Percentiles rank a stretch among this genome's conserved stretches.
Conservation (phyloP, 2,888 invertebrate genomes). For the Scaptomyza reducta region DNA sequence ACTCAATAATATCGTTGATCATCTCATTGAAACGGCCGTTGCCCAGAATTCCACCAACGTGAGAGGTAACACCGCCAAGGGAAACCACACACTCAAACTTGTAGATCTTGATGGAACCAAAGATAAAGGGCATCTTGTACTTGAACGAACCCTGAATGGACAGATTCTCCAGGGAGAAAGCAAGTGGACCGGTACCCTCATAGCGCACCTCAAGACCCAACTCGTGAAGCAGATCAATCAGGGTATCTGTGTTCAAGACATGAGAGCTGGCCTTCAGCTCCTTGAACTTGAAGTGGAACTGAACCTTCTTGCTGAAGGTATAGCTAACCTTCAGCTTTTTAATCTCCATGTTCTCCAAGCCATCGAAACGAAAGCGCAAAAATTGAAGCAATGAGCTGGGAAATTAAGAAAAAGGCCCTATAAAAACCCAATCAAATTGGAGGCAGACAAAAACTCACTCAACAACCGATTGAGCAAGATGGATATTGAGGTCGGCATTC, state of each 20-base stretch:
- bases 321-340: slow-evolving; percentile 78
- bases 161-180: slow-evolving; percentile 73
- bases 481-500: slow-evolving; percentile 73
- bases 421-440: background rate
- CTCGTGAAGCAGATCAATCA: slow-evolving; percentile 66
- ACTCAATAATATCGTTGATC: slow-evolving; percentile 74
- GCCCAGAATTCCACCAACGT: slow-evolving; percentile 79
- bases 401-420: background rate
- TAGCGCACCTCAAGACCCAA: slow-evolving; percentile 75
- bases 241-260: slow-evolving; percentile 63
- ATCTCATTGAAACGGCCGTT: slow-evolving; percentile 70
- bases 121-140: slow-evolving; percentile 80
- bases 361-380: slow-evolving; percentile 80
- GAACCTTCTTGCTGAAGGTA: slow-evolving; percentile 75
- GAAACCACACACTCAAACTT: slow-evolving; percentile 71
- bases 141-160: slow-evolving; percentile 78
- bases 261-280: slow-evolving; percentile 67
- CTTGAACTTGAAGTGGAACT: slow-evolving; percentile 71
- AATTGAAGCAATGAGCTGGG: slow-evolving; percentile 65
- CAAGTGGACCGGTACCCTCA: slow-evolving; percentile 74
- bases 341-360: slow-evolving; percentile 73
- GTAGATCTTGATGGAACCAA: slow-evolving; percentile 80
- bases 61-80: slow-evolving; percentile 73
- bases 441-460: slow-evolving; percentile 66
- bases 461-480: slow-evolving; percentile 62